A percentile compares a stretch with the other conserved stretches of the same genome.
Evolutionary conservation across 2,888 invertebrate species (phyloP).

Genomic region (Phytoseiulus persimilis): DNA sequence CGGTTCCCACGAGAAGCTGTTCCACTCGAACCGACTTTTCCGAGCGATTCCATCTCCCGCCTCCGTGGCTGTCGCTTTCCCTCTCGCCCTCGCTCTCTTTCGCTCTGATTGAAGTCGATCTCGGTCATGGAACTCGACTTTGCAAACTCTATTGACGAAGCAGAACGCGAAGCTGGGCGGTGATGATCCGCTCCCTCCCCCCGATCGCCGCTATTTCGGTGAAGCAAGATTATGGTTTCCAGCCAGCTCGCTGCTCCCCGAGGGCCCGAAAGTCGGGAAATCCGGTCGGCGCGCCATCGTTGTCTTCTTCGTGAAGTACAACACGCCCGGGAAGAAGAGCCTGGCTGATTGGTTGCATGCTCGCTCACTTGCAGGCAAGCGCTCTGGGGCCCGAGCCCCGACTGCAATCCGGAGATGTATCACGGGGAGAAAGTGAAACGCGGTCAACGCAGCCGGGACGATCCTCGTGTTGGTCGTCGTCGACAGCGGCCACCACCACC

Average conservation of each 20-base stretch:
- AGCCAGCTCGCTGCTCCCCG: not conserved
- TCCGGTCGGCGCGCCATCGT: not conserved
- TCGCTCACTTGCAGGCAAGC: not conserved
- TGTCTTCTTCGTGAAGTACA: not conserved
- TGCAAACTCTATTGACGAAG: not conserved
- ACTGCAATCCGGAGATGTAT: not conserved
- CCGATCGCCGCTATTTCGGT: not conserved
- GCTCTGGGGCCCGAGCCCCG: not conserved
- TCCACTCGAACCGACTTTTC: too few relatives aligned
- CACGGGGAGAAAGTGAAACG: not conserved
- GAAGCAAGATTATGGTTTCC: not conserved
- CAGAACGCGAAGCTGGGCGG: not conserved
- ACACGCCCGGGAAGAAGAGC: not conserved
- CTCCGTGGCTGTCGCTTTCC: too few relatives aligned
- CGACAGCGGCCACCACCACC: too few relatives aligned
- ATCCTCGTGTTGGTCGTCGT: not conserved
- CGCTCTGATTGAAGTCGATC: not conserved
- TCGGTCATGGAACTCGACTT: not conserved
- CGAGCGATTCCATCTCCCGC: too few relatives aligned
- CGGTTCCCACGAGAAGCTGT: too few relatives aligned
- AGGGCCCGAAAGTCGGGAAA: not conserved
- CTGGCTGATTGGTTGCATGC: not conserved
- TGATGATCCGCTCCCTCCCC: not conserved
- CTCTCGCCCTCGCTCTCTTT: not conserved
- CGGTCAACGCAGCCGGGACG: not conserved